Conservation (phyloP, 2,888 invertebrate genomes). For the Acholoe squamosa region DNA sequence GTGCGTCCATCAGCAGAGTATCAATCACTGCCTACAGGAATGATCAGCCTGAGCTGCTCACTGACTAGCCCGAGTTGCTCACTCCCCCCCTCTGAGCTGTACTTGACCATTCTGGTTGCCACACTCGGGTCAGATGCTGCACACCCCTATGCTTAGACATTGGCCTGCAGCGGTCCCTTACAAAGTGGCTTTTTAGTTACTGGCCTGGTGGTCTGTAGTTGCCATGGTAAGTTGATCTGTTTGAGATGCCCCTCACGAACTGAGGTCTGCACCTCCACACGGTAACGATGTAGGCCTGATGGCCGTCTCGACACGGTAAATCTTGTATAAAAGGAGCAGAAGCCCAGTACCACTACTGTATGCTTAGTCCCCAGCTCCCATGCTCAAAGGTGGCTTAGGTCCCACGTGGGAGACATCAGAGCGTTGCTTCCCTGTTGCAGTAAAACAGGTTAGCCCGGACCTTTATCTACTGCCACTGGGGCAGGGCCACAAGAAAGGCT, state of each 20-base stretch:
- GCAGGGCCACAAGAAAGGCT: not conserved
- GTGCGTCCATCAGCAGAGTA: not conserved
- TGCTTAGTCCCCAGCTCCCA: constrained; percentile 3
- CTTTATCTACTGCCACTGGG: not conserved
- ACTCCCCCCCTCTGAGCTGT: too few species aligned
- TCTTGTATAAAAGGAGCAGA: constrained; percentile 53
- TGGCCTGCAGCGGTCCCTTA: not conserved
- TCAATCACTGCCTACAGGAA: not conserved
- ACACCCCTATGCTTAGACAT: not conserved
- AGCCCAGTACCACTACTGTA: not conserved
- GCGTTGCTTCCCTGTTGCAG: not conserved
- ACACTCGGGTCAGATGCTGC: not conserved
- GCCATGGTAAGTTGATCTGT: constrained; percentile 42
- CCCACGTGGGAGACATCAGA: not conserved
- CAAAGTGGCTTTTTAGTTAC: constrained; percentile 60
- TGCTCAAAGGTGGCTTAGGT: constrained; percentile 41
- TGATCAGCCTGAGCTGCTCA: too few species aligned
- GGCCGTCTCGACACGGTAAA: constrained; percentile 32
- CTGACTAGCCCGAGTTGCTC: too few species aligned
- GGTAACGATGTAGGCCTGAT: constrained; percentile 44
- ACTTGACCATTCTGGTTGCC: not conserved
- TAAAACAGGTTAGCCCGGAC: not conserved
- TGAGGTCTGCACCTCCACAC: not conserved
- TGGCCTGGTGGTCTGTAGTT: constrained; percentile 1
- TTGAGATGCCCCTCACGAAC: constrained; percentile 40